phyloP scores from a whole-genome alignment of 2,888 invertebrate genomes.

The Dioctria rufipes region DNA sequence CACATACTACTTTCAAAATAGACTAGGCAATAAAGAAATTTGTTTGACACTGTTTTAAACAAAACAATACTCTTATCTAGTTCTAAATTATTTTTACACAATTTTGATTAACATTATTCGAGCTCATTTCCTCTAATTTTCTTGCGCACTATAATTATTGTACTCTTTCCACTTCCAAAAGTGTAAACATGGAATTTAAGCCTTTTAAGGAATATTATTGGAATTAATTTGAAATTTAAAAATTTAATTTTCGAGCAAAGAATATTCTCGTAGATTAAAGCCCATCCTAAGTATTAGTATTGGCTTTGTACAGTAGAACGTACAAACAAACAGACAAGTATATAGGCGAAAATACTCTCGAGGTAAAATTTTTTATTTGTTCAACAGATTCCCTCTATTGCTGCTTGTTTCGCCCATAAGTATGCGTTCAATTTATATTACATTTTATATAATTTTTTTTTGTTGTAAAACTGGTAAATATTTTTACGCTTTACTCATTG shows the following conservation, averaged over 20 bases:
- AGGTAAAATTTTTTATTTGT: slow-evolving; percentile 41
- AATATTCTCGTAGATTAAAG: background rate
- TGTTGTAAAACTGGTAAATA: slow-evolving; percentile 7
- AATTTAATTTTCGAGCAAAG: no score
- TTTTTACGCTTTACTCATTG: slow-evolving; percentile 7
- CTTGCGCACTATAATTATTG: slow-evolving; percentile 6
- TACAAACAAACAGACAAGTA: background rate
- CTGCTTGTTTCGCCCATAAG: slow-evolving; percentile 71
- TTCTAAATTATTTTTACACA: background rate
- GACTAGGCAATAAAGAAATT: no score
- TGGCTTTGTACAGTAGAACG: background rate
- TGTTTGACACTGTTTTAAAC: no score
- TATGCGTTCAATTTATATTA: slow-evolving; percentile 53
- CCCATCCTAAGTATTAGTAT: background rate
- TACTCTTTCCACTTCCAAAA: background rate
- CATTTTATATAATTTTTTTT: slow-evolving; percentile 14
- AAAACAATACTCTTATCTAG: no score
- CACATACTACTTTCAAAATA: no score
- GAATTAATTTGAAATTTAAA: no score
- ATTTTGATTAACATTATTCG: background rate
- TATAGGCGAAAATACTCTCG: slow-evolving; percentile 18
- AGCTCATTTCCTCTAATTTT: slow-evolving; percentile 6
- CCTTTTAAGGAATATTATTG: background rate
- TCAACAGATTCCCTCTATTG: slow-evolving; percentile 70
- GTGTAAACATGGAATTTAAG: background rate